Conservation (phyloP, 2,888 invertebrate species). For the Mythimna impura region DNA sequence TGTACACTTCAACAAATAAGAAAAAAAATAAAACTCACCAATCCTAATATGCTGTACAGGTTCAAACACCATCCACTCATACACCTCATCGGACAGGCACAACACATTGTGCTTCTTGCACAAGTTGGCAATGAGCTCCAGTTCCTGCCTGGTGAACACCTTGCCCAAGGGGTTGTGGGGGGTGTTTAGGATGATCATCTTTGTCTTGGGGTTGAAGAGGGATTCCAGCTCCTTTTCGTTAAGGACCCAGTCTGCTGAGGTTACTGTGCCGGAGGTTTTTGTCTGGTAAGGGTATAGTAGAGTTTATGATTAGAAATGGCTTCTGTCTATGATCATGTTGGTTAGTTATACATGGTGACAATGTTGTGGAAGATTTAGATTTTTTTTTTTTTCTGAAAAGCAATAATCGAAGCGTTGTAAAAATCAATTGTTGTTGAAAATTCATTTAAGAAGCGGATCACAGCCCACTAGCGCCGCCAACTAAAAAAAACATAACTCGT, state of each 20-base stretch:
- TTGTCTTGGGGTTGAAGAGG: constrained; percentile 96
- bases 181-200: constrained; percentile 98
- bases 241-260: constrained; percentile 97
- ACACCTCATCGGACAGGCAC: constrained; percentile 99
- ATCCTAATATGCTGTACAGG: constrained; percentile 96
- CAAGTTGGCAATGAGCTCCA: constrained; percentile 95
- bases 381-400: too few species aligned
- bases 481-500: too few species aligned
- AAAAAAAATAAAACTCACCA: constrained; percentile 90
- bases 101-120: constrained; percentile 98
- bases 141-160: constrained; percentile 92
- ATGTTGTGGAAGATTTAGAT: neutral
- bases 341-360: neutral
- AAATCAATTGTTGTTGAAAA: too few species aligned
- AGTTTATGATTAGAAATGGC: neutral
- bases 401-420: too few species aligned
- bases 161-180: constrained; percentile 99
- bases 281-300: constrained; percentile 34
- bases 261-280: constrained; percentile 82
- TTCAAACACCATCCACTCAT: constrained; percentile 98
- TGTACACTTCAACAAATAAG: too few species aligned
- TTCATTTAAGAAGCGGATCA: too few species aligned
- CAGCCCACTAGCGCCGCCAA: too few species aligned
- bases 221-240: constrained; percentile 95
- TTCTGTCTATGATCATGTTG: neutral